Evolutionary conservation across 2,888 invertebrate species (phyloP), one percentile per base, ranked within the genome.

Genomic region (Carabus problematicus): DNA sequence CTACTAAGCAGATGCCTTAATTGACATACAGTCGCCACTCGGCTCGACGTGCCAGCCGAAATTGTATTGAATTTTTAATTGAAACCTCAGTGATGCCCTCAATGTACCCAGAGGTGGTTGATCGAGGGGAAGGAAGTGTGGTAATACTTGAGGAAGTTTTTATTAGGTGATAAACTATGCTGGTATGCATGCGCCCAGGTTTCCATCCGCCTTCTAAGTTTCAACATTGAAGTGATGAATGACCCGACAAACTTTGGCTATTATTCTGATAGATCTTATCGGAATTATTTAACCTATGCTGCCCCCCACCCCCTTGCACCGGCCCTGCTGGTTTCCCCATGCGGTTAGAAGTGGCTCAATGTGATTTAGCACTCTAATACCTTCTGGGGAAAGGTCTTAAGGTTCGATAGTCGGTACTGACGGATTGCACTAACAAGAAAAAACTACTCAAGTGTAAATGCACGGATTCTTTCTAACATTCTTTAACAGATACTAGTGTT

Each of bases 51-150:
- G 2, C 29, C 29, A 29, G 6, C 29, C 29, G 29, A 63, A 63
- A 63, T 63, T 64, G 55, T 64, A 64, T 64, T 64, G 64, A 64
- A 64, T 64, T 64, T 64, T 64, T 64, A 64, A 64, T 64, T 64
- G 64, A 64, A 64, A 64, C 42, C 56, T 64, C 55, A 56, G 29
- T 47, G 42, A 55, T 55, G 16, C 63, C 49, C 54, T 63, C 63
- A 63, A 63, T 63, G 49, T 63, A 54, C 54, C 63, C 47, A 12
- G 14, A 29, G 12, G 60, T 2, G 60, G 11, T 45, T 42, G 47
- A 39, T 7, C 2, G 12, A 16, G n/a, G 14, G 18, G 12, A 41
- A 16, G 47, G 61, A 14, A 49, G 29, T n/a, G 14, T 14, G 54
- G 43, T 16, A 59, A 39, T 1, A 11, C 42, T 45, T 45, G 47